These are phyloP conservation scores for Fregetta grallaria DNA, from an alignment of 2,113 vertebrate genomes.

Conservation along the genomic window DNA sequence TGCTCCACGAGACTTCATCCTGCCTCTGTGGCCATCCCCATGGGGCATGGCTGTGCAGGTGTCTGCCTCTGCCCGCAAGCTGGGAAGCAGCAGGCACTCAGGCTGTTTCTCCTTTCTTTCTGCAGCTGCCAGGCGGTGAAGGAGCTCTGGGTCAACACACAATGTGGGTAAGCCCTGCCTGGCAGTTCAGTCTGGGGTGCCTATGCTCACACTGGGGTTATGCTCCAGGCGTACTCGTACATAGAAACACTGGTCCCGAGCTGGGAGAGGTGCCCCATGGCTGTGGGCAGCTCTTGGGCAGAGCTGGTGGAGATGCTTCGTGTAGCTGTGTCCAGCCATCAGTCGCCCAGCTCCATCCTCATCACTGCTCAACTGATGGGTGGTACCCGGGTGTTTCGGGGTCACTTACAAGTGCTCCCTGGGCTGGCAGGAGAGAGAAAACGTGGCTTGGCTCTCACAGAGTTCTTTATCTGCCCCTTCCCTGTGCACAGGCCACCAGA, in stretches of 20 bases:
- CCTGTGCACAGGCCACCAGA: neutral
- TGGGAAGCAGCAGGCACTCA: neutral
- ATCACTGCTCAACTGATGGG: neutral
- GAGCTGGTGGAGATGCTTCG: neutral
- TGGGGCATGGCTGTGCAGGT: neutral
- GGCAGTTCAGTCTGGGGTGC: no score
- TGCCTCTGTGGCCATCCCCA: neutral
- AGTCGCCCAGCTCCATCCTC: neutral
- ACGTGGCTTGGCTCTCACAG: neutral
- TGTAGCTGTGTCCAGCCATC: neutral
- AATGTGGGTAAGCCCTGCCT: neutral
- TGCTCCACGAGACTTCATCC: neutral
- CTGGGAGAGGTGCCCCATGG: fast-evolving
- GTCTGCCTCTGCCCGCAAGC: neutral
- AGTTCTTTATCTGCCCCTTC: neutral
- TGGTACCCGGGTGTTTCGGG: neutral
- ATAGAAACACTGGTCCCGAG: neutral
- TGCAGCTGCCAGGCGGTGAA: neutral
- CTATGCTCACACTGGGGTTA: neutral
- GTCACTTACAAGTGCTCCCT: neutral
- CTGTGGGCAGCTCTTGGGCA: neutral
- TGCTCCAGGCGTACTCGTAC: no score
- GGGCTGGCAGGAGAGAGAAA: neutral
- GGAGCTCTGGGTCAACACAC: neutral
- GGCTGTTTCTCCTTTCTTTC: neutral